Base-by-base conservation (phyloP, 2,797 vertebrate species). In the Neopelma chrysocephalum region DNA sequence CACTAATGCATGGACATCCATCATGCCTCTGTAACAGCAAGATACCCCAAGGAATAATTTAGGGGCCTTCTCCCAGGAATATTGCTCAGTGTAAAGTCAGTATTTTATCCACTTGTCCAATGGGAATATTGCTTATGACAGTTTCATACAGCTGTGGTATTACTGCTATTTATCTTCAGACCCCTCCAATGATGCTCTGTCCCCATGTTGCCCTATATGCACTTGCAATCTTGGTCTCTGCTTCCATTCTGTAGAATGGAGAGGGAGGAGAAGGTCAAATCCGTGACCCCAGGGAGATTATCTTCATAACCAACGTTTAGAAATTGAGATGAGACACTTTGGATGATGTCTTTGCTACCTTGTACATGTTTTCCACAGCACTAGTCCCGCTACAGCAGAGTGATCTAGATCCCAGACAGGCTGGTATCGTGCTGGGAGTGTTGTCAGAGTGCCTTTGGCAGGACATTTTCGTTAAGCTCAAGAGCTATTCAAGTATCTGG, bases 141-240 rank as follows among this genome's bases (percentile, higher is more conserved):
- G 81, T 95, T 97, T 97, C 96, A 97, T 94, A 93, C 82, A 69
- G 58, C 83, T 86, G 45, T 57, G 23, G 64, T 94, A 96, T 96
- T 96, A 81, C 25, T 93, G 86, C 94, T 96, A 94, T 97, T 97
- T 95, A 82, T 97, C 95, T 97, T 96, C 85, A 93, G 42, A 50
- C 25, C 47, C 48, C 75, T 95, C 69, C 12, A 50, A 43, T 69
- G 57, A 40, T 56, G 42, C 36, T 77, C 60, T 91, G 90, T 92
- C 87, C 92, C 95, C 83, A 10, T 20, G 50, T 27, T 93, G 92
- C 62, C 72, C 61, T 87, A 65, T 45, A 34, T 60, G n/a, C 50
- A 53, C 43, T 58, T 65, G 43, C 38, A 77, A 40, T 70, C 32
- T 56, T 77, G 66, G 47, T 79, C 76, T 91, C 47, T 57, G 10